Evolutionary conservation across 1,140 invertebrate species (phyloP).

Genomic region (Rhopalosiphum maidis): DNA sequence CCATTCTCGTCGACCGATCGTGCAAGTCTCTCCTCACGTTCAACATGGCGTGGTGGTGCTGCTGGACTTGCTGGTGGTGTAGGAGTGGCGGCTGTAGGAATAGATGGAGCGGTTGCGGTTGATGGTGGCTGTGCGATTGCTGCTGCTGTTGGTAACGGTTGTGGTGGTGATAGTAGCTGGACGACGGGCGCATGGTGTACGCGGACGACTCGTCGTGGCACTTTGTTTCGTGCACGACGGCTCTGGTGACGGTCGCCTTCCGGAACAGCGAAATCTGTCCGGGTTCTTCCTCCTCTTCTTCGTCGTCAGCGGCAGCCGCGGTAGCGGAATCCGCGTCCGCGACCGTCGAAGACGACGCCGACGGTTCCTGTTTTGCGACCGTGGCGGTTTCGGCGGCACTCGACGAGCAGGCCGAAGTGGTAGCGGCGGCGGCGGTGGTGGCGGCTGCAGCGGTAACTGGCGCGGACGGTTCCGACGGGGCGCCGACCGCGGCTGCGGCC

Average conservation of each 20-base stretch:
- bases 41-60: slow-evolving; percentile 28
- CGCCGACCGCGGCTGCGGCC: slow-evolving; percentile 69
- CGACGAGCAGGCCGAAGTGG: slow-evolving; percentile 58
- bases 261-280: slow-evolving; percentile 45
- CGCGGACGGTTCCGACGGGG: slow-evolving; percentile 64
- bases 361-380: not conserved
- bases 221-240: slow-evolving; percentile 36
- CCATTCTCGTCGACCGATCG: not conserved
- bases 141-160: not conserved
- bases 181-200: slow-evolving; percentile 50
- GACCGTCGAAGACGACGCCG: not conserved
- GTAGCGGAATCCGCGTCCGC: not conserved
- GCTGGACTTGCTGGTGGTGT: not conserved
- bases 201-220: slow-evolving; percentile 54
- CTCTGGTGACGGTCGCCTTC: not conserved
- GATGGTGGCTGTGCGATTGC: not conserved
- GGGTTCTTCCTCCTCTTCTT: slow-evolving; percentile 23
- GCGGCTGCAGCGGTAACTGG: slow-evolving; percentile 59
- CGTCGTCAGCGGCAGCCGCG: not conserved
- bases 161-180: not conserved
- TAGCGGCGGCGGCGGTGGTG: slow-evolving; percentile 37
- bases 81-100: not conserved
- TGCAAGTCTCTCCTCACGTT: slow-evolving; percentile 12
- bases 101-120: not conserved
- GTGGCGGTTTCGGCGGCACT: slow-evolving; percentile 5